phyloP scores from a whole-genome alignment of 2,797 vertebrate genomes.

The Oryzias dopingdopingensis region DNA sequence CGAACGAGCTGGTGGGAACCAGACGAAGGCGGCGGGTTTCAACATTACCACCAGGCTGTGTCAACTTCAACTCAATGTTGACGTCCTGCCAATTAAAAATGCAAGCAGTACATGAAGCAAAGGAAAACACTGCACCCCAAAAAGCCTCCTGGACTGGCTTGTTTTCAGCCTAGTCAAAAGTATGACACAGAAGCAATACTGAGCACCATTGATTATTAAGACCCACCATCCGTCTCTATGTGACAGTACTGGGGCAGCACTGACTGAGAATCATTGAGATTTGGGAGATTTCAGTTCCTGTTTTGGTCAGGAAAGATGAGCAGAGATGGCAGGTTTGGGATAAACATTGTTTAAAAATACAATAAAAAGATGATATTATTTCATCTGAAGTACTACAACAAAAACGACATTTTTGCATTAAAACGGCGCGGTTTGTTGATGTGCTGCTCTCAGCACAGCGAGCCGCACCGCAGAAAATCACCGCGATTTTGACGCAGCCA shows the following conservation, averaged over 20 bases:
- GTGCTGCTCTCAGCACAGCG: constrained; percentile 55
- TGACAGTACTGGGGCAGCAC: constrained; percentile 69
- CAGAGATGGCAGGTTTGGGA: background rate
- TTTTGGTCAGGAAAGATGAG: constrained; percentile 8
- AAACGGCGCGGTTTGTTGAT: constrained; percentile 38
- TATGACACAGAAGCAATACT: constrained; percentile 49
- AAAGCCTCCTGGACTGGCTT: constrained; percentile 20
- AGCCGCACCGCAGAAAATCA: constrained; percentile 54
- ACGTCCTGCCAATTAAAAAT: background rate
- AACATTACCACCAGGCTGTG: too few species aligned
- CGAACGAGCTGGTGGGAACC: too few species aligned
- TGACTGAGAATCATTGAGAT: constrained; percentile 36
- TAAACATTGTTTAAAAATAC: constrained; percentile 7
- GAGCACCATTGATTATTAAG: constrained; percentile 65
- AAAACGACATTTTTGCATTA: constrained; percentile 23
- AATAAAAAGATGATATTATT: constrained; percentile 19
- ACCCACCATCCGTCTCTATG: constrained; percentile 53
- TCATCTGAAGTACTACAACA: constrained; percentile 14
- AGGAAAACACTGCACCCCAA: constrained; percentile 20
- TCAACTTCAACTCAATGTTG: too few species aligned
- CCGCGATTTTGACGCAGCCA: constrained; percentile 48
- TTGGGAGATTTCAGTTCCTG: constrained; percentile 31
- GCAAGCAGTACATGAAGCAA: constrained; percentile 6
- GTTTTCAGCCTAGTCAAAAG: constrained; percentile 39
- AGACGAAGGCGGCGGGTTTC: too few species aligned